Evolutionary conservation across 2,113 vertebrate species (phyloP).

Genomic region (Anser cygnoides): DNA sequence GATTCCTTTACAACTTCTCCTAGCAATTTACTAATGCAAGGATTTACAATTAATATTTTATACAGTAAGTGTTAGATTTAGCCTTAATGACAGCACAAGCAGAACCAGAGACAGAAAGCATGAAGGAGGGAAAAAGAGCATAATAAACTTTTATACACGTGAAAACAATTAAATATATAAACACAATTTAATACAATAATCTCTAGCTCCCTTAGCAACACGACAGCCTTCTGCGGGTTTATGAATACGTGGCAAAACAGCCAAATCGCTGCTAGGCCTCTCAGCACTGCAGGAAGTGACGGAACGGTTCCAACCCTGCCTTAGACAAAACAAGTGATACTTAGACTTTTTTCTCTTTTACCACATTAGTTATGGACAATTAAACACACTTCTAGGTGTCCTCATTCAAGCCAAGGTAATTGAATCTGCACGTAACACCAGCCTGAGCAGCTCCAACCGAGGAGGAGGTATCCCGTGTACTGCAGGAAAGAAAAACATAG

Average conservation of each 20-base stretch:
- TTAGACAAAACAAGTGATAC: conserved; percentile 39
- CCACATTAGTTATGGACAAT: neutral
- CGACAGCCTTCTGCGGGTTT: neutral
- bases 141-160: neutral
- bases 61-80: neutral
- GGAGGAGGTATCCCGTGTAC: neutral
- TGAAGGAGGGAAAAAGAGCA: neutral
- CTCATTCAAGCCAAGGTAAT: neutral
- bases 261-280: neutral
- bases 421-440: neutral
- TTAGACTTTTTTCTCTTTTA: neutral
- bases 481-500: neutral
- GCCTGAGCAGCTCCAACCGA: neutral
- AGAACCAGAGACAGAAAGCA: neutral
- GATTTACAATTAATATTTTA: neutral
- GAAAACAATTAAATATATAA: no score
- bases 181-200: neutral
- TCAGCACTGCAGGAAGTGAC: neutral
- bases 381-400: neutral
- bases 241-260: neutral
- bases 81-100: neutral
- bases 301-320: neutral
- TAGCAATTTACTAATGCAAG: neutral
- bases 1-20: neutral
- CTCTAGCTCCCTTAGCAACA: neutral